phyloP scores from a whole-genome alignment of 1,140 invertebrate species.

The Drosophila athabasca region DNA sequence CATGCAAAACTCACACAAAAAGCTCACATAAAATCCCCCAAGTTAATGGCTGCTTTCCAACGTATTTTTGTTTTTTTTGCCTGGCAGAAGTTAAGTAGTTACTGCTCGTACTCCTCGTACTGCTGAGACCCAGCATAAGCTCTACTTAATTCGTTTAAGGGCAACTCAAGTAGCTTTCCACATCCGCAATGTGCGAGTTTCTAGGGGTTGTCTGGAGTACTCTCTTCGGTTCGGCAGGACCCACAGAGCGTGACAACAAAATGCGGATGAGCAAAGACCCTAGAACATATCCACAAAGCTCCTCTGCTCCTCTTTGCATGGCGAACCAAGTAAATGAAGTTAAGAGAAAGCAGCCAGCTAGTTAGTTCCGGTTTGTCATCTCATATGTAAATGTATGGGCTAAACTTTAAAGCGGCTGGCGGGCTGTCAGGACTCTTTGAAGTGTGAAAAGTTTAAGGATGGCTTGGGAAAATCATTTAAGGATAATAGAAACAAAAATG shows the following conservation, averaged over 20 bases:
- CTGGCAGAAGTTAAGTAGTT: constrained; percentile 49
- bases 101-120: constrained; percentile 19
- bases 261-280: constrained; percentile 19
- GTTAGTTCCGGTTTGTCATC: constrained; percentile 23
- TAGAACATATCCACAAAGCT: constrained; percentile 12
- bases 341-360: constrained; percentile 10
- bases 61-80: constrained; percentile 18
- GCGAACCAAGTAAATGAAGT: constrained; percentile 22
- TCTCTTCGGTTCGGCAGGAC: too few relatives aligned
- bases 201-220: too few relatives aligned
- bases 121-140: constrained; percentile 56
- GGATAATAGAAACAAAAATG: too few relatives aligned
- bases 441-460: too few relatives aligned
- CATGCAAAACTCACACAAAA: constrained; percentile 24
- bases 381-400: constrained; percentile 19
- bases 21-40: constrained; percentile 64
- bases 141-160: constrained; percentile 70
- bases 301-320: background rate
- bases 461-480: too few relatives aligned
- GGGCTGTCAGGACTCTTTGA: background rate
- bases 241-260: constrained; percentile 17
- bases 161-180: constrained; percentile 45
- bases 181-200: too few relatives aligned
- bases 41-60: constrained; percentile 62
- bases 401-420: too few relatives aligned